phyloP scores from a whole-genome alignment of 2,797 vertebrate species.

The Ficedula albicollis region DNA sequence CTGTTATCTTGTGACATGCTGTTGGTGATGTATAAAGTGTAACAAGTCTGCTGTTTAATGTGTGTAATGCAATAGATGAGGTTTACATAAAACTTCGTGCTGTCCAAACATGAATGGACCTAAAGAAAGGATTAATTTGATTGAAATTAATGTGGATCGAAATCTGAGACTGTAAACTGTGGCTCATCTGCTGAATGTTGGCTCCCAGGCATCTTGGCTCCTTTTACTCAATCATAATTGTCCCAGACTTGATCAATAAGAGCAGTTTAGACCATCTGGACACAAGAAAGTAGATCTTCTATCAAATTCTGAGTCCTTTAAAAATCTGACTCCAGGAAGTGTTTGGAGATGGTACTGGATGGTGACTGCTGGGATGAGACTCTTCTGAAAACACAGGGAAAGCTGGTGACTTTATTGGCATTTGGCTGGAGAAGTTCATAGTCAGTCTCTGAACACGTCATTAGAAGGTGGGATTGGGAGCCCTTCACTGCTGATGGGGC shows the following conservation, averaged over 20 bases:
- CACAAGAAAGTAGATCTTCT: not conserved
- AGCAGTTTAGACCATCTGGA: not conserved
- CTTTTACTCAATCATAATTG: not conserved
- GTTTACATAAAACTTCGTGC: not conserved
- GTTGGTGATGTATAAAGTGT: not conserved
- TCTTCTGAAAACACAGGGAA: not conserved
- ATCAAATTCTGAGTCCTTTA: not conserved
- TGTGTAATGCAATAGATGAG: not conserved
- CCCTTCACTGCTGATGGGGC: not conserved
- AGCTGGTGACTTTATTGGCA: not conserved
- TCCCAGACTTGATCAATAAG: not conserved
- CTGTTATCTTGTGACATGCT: not conserved
- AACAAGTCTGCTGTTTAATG: not conserved
- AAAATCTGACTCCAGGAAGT: not conserved
- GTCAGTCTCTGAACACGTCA: not conserved
- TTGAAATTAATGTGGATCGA: not conserved
- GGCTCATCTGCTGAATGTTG: not conserved
- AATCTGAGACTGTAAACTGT: not conserved
- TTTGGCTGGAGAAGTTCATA: not conserved
- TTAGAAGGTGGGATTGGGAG: not conserved
- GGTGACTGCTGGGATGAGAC: not conserved
- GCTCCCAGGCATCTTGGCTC: not conserved
- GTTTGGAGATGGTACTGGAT: not conserved
- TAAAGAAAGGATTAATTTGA: not conserved
- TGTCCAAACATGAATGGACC: not conserved